Conservation (phyloP, 92 coral and sea anemone species). For the Phenganax subtilis region DNA sequence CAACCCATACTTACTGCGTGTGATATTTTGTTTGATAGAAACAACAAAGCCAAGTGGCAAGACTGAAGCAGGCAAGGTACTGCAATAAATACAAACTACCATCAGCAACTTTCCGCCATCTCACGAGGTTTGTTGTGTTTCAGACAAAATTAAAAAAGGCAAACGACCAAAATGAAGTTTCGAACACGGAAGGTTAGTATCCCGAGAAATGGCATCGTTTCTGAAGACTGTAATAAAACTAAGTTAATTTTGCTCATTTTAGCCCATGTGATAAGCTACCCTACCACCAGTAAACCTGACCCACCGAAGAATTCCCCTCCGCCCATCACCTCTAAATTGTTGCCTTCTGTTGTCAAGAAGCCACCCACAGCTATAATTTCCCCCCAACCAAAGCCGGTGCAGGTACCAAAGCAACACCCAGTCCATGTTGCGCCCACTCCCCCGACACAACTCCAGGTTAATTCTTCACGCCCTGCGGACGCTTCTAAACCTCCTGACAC, state of each 20-base stretch:
- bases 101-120: no score
- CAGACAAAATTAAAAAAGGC: conserved; percentile 38
- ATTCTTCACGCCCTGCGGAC: conserved; percentile 29
- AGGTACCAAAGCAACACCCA: neutral
- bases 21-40: neutral
- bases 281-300: neutral
- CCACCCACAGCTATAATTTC: conserved; percentile 5
- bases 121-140: neutral
- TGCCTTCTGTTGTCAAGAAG: conserved; percentile 23
- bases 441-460: conserved; percentile 34
- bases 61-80: conserved; percentile 6
- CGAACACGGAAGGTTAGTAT: neutral
- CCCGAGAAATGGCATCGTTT: neutral
- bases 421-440: conserved; percentile 46
- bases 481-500: conserved; percentile 4
- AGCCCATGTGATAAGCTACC: neutral
- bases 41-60: conserved; percentile 8
- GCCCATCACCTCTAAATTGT: conserved; percentile 25
- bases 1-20: no score
- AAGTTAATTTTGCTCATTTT: neutral
- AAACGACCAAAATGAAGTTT: neutral
- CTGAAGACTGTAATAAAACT: neutral
- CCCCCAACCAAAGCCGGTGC: conserved; percentile 6
- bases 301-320: neutral
- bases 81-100: neutral